Evolutionary conservation across 2,888 invertebrate species (phyloP).

Genomic region (Pristionchus japonicus): DNA sequence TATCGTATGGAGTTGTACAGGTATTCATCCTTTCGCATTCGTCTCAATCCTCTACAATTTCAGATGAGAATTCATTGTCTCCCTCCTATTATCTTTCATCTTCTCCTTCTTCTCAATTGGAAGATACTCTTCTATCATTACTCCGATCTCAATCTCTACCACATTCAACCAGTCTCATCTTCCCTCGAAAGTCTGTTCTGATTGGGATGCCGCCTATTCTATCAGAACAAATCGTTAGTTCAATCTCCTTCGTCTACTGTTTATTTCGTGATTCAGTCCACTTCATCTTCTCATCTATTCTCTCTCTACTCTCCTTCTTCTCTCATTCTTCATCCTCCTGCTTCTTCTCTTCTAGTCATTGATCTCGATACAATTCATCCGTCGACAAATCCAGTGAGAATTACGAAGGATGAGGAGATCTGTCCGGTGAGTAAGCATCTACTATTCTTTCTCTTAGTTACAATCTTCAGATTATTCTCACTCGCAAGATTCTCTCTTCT

Average conservation of each 20-base stretch:
- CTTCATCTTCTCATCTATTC: not conserved
- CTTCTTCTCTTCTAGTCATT: constrained; percentile 7
- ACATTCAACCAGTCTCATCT: not conserved
- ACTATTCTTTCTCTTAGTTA: not conserved
- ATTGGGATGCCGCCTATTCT: constrained; percentile 11
- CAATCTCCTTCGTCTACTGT: not conserved
- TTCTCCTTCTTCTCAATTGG: not conserved
- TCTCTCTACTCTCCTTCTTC: constrained; percentile 1
- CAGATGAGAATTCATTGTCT: not conserved
- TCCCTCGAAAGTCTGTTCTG: not conserved
- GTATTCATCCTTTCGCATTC: not conserved
- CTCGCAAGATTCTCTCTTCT: constrained; percentile 26
- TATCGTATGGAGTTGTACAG: not conserved
- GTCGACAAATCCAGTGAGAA: not conserved
- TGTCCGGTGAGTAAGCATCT: not conserved
- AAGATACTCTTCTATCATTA: not conserved
- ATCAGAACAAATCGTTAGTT: not conserved
- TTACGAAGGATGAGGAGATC: not conserved
- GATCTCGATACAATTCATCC: not conserved
- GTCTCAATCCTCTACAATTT: not conserved
- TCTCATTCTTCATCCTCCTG: not conserved
- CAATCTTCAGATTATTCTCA: not conserved
- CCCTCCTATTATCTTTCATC: constrained; percentile 25
- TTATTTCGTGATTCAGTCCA: not conserved
- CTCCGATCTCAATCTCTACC: constrained; percentile 12